Evolutionary conservation across 2,888 invertebrate genomes (phyloP).

Genomic region (Clistopyga incitator): DNA sequence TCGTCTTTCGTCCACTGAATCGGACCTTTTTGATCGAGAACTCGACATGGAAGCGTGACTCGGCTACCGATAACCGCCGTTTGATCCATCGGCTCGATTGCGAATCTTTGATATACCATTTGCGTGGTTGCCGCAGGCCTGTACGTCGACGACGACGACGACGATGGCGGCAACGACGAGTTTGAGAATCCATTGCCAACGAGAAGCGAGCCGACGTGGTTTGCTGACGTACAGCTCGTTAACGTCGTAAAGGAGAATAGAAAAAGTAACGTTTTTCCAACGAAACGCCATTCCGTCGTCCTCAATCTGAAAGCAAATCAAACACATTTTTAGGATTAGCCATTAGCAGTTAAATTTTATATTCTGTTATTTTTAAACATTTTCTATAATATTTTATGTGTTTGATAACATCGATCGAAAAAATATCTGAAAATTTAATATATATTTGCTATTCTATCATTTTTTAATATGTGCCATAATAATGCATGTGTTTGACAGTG

Average conservation of each 20-base stretch:
- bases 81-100: constrained; percentile 96
- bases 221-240: constrained; percentile 55
- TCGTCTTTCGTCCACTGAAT: constrained; percentile 99
- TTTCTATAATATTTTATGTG: background rate
- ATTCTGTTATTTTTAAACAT: background rate
- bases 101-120: constrained; percentile 90
- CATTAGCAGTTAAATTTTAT: background rate
- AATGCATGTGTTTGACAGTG: no score
- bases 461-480: no score
- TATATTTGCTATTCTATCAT: no score
- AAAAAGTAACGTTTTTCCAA: constrained; percentile 42
- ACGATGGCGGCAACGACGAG: constrained; percentile 49
- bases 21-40: constrained; percentile 94
- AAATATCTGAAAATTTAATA: no score
- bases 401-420: background rate
- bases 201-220: constrained; percentile 41
- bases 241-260: constrained; percentile 40
- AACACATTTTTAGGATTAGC: background rate
- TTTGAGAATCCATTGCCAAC: constrained; percentile 49
- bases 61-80: constrained; percentile 95
- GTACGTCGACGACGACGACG: constrained; percentile 73
- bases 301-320: constrained; percentile 55
- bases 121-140: constrained; percentile 81
- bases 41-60: constrained; percentile 95
- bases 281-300: constrained; percentile 23